Evolutionary conservation across 2,113 vertebrate species (phyloP).

Genomic region (Puffinus mauretanicus): DNA sequence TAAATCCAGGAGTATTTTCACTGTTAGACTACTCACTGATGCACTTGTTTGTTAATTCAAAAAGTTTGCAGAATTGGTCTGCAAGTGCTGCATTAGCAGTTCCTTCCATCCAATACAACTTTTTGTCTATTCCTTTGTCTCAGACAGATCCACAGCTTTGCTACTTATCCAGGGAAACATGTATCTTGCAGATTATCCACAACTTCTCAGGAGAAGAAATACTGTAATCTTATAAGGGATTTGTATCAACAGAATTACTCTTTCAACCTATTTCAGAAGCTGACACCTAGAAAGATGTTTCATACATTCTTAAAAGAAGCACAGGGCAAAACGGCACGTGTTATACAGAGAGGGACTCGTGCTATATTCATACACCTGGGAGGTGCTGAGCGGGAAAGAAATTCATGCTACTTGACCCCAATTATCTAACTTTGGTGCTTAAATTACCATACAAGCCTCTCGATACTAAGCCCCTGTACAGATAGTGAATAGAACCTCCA

Average conservation of each 20-base stretch:
- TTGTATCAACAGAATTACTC: not conserved
- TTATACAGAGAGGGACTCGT: not conserved
- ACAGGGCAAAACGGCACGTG: not conserved
- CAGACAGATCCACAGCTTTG: not conserved
- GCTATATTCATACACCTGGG: not conserved
- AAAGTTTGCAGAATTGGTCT: not conserved
- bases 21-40: not conserved
- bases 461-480: not conserved
- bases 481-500: not conserved
- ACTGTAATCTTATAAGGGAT: not conserved
- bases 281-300: not conserved
- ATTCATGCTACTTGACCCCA: not conserved
- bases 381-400: not conserved
- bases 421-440: not conserved
- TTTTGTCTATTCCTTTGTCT: not conserved
- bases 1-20: not conserved
- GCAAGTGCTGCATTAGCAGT: not conserved
- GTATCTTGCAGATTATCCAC: not conserved
- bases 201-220: not conserved
- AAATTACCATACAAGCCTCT: not conserved
- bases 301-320: not conserved
- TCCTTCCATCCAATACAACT: not conserved
- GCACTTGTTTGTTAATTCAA: not conserved
- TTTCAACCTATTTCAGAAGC: not conserved
- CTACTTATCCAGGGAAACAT: not conserved